Conservation (phyloP, 2,113 vertebrate species). For the Naja naja region DNA sequence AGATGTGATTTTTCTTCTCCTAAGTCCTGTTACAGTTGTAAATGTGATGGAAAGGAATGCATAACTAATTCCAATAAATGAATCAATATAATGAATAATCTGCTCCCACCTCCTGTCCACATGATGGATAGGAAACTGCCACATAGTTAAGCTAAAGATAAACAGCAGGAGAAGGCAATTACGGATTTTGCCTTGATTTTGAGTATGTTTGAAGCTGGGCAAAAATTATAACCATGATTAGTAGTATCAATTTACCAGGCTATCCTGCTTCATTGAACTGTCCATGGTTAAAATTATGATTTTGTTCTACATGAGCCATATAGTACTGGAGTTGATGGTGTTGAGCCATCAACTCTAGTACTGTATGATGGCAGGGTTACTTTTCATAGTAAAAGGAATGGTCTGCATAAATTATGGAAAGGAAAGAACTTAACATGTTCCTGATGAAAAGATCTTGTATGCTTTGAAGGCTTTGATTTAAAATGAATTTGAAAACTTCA, state of each 20-base stretch:
- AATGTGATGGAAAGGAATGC: background rate
- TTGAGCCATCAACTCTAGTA: background rate
- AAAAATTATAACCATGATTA: background rate
- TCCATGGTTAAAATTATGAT: background rate
- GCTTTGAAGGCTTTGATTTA: background rate
- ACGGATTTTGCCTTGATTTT: background rate
- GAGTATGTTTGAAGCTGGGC: background rate
- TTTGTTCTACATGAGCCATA: background rate
- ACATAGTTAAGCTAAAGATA: background rate
- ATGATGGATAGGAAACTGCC: background rate
- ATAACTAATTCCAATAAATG: background rate
- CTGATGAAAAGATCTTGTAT: background rate
- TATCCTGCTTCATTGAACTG: background rate
- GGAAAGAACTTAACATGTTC: background rate
- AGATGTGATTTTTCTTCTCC: background rate
- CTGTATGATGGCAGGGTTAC: background rate
- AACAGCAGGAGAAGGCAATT: background rate
- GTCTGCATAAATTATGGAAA: background rate
- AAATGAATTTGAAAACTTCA: background rate
- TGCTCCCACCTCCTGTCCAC: too few species aligned
- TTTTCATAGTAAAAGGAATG: background rate
- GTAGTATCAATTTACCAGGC: background rate
- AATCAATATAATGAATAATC: background rate
- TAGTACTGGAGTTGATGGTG: background rate
- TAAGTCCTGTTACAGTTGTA: background rate